These are phyloP conservation scores for Machaerirhynchus nigripectus DNA, from an alignment of 2,113 vertebrate genomes.

Conservation along the genomic window DNA sequence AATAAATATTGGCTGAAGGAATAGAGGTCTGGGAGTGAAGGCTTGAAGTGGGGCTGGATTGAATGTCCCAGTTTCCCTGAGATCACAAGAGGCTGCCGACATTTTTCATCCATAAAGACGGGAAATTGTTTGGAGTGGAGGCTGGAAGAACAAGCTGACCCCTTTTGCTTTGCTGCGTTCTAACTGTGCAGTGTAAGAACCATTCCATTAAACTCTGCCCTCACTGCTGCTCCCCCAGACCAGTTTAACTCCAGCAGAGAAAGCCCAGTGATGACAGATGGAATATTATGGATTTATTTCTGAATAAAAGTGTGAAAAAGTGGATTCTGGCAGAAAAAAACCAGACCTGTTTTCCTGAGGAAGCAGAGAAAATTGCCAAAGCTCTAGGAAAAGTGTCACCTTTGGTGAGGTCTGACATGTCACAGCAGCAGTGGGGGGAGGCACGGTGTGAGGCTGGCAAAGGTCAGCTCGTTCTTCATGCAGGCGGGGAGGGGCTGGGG, in stretches of 20 bases:
- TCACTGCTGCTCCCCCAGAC: not conserved
- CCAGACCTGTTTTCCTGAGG: not conserved
- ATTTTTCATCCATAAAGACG: not conserved
- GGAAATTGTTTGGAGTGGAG: slow-evolving; percentile 8
- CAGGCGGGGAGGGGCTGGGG: not conserved
- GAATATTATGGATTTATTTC: not conserved
- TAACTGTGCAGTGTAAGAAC: not conserved
- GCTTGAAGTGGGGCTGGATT: not conserved
- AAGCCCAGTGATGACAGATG: not conserved
- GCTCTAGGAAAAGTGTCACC: not conserved
- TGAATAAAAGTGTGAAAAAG: not conserved
- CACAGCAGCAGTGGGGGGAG: not conserved
- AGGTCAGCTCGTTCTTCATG: not conserved
- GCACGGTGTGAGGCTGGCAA: not conserved
- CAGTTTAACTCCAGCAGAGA: not conserved
- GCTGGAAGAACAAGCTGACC: slow-evolving; percentile 12
- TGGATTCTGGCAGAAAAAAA: not conserved
- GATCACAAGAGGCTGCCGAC: slow-evolving; percentile 2
- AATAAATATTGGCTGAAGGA: not conserved
- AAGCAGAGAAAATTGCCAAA: not conserved
- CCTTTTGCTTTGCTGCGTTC: slow-evolving; percentile 2
- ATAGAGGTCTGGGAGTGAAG: not conserved
- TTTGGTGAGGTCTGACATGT: not conserved
- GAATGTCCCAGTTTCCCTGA: not conserved
- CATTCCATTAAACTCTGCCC: not conserved